Conservation (phyloP, 1,140 invertebrate genomes). For the Cataglyphis hispanica region DNA sequence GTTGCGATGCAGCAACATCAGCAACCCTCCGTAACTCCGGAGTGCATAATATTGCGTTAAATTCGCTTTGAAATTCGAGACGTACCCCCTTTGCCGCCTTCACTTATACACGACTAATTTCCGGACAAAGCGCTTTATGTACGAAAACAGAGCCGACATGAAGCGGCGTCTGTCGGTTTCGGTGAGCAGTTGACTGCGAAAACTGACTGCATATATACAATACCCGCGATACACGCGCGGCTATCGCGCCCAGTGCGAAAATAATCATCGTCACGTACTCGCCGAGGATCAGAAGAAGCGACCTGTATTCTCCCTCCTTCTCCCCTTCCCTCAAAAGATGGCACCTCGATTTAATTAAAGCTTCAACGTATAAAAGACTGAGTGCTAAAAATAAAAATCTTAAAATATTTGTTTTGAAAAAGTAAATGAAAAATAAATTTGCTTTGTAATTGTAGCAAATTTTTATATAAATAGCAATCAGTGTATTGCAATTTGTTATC, state of each 20-base stretch:
- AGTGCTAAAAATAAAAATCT: neutral
- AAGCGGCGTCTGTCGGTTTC: conserved; percentile 56
- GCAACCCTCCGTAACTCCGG: neutral
- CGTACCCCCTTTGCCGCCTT: neutral
- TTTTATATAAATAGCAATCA: neutral
- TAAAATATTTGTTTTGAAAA: neutral
- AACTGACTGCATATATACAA: conserved; percentile 51
- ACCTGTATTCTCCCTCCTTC: too few relatives aligned
- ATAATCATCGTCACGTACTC: conserved; percentile 27
- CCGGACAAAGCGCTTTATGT: conserved; percentile 57
- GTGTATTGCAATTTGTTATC: neutral
- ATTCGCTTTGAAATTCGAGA: conserved; percentile 66
- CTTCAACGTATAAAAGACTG: neutral
- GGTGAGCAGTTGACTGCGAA: conserved; percentile 49
- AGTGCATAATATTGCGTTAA: conserved; percentile 46
- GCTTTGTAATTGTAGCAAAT: neutral
- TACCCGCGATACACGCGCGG: conserved; percentile 47
- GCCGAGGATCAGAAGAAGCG: neutral
- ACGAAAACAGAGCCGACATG: conserved; percentile 23
- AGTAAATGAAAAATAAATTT: neutral
- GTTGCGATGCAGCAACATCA: neutral
- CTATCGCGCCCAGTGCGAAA: conserved; percentile 47
- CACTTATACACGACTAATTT: conserved; percentile 64
- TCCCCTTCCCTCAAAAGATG: neutral
- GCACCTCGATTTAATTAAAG: neutral